Percentiles rank a stretch among this genome's conserved stretches.
Conservation (phyloP, 2,888 invertebrate genomes). For the Ennomos fuscantarius region DNA sequence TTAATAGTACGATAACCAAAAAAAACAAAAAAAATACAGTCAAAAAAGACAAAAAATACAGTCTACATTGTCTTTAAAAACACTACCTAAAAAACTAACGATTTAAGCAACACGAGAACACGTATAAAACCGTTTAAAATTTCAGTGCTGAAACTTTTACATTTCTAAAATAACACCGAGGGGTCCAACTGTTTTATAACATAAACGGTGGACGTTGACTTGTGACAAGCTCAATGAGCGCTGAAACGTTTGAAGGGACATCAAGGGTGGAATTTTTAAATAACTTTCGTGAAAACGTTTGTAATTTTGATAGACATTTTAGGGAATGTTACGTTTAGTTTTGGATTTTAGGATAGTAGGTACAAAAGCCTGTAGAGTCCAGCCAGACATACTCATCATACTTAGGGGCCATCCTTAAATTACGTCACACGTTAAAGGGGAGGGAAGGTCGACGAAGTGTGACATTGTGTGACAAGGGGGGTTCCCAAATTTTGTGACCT, state of each 20-base stretch:
- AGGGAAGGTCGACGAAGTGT: too few relatives aligned
- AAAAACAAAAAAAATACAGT: neutral
- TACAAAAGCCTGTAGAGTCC: too few relatives aligned
- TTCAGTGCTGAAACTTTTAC: constrained; percentile 30
- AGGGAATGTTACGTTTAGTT: neutral
- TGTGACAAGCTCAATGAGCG: constrained; percentile 28
- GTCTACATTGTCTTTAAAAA: neutral
- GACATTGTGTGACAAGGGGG: too few relatives aligned
- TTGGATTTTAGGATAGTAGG: too few relatives aligned
- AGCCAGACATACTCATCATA: too few relatives aligned
- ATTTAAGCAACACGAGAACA: constrained; percentile 12
- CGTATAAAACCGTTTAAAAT: constrained; percentile 27
- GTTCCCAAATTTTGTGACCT: too few relatives aligned
- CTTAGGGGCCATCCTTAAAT: too few relatives aligned
- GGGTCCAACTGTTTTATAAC: constrained; percentile 28
- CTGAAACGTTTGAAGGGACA: constrained; percentile 23
- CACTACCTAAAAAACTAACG: neutral
- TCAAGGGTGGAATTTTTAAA: constrained; percentile 22
- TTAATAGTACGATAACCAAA: too few relatives aligned
- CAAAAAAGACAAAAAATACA: neutral
- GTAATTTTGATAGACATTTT: constrained; percentile 6
- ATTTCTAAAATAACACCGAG: constrained; percentile 33
- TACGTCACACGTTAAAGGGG: too few relatives aligned
- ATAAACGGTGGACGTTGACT: constrained; percentile 17
- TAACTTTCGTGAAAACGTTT: constrained; percentile 20